Evolutionary conservation across 2,797 vertebrate species (phyloP).

Genomic region (Acrossocheilus fasciatus): DNA sequence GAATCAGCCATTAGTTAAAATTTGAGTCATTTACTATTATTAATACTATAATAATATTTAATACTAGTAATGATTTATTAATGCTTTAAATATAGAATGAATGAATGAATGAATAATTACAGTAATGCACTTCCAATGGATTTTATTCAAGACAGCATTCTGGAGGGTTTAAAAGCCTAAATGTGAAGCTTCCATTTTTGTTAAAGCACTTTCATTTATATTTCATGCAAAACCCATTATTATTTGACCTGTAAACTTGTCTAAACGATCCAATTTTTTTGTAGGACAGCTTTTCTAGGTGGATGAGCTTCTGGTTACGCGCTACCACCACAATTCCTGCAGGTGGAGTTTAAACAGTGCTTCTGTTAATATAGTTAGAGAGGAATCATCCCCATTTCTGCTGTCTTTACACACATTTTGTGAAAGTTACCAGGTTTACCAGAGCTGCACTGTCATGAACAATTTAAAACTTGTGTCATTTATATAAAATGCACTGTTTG

Average conservation of each 20-base stretch:
- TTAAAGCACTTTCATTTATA: constrained; percentile 23
- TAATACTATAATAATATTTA: too few relatives aligned
- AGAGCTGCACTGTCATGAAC: background rate
- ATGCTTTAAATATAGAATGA: too few relatives aligned
- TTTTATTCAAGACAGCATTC: background rate
- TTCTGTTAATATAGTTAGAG: background rate
- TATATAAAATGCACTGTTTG: background rate
- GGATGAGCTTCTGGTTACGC: background rate
- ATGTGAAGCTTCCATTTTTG: background rate
- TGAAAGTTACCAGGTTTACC: background rate
- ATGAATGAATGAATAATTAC: too few relatives aligned
- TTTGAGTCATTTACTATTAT: too few relatives aligned
- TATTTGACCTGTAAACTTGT: constrained; percentile 4
- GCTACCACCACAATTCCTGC: background rate
- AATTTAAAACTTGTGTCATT: background rate
- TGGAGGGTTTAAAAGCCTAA: constrained; percentile 11
- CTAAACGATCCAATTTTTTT: background rate
- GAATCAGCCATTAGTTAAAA: too few relatives aligned
- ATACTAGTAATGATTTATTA: background rate
- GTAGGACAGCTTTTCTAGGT: background rate
- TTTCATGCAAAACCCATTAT: constrained; percentile 9
- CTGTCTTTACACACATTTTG: background rate
- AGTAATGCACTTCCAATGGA: background rate
- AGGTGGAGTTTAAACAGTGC: background rate
- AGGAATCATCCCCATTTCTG: background rate